A percentile compares a stretch with the other conserved stretches of the same genome.
Evolutionary conservation across 1,140 invertebrate species (phyloP).

Genomic region (Drosophila chauvacae): DNA sequence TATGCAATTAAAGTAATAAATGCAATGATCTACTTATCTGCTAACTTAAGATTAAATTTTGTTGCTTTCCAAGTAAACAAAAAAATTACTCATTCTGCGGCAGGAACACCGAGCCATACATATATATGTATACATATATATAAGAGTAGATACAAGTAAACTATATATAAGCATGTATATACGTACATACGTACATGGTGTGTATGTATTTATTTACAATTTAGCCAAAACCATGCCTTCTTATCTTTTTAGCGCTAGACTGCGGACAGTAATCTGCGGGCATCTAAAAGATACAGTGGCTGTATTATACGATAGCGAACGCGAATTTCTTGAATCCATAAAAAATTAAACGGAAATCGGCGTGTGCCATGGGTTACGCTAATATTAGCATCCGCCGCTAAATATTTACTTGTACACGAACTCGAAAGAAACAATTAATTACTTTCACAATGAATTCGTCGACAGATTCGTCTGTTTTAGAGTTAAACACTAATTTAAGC

Average conservation of each 20-base stretch:
- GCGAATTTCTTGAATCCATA: constrained; percentile 28
- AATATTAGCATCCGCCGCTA: constrained; percentile 16
- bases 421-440: background rate
- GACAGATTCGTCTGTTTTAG: constrained; percentile 6
- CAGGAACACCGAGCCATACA: constrained; percentile 32
- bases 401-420: background rate
- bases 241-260: constrained; percentile 74
- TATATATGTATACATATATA: constrained; percentile 24
- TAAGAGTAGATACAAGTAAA: constrained; percentile 12
- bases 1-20: background rate
- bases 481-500: constrained; percentile 8
- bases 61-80: constrained; percentile 47
- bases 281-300: constrained; percentile 77
- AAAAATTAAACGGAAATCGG: constrained; percentile 33
- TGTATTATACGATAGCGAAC: constrained; percentile 51
- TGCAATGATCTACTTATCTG: constrained; percentile 41
- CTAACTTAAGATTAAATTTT: constrained; percentile 38
- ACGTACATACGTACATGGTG: background rate
- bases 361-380: constrained; percentile 25
- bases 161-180: constrained; percentile 12
- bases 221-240: constrained; percentile 63
- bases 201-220: constrained; percentile 51
- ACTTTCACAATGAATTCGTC: constrained; percentile 16
- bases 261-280: constrained; percentile 73
- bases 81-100: constrained; percentile 61